Conservation (phyloP, 2,888 invertebrate genomes). For the Microctonus hyperodae region DNA sequence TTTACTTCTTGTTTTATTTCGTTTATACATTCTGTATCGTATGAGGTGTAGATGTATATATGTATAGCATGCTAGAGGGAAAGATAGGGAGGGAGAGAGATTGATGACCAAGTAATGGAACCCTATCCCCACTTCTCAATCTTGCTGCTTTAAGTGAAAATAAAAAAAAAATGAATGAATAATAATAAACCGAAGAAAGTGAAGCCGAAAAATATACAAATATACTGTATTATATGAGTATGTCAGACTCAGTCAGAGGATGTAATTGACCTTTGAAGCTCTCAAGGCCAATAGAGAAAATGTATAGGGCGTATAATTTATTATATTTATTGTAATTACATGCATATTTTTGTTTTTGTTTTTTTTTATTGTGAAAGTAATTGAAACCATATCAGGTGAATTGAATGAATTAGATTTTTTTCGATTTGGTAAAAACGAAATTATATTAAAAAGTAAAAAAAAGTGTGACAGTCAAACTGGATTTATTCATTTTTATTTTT, state of each 20-base stretch:
- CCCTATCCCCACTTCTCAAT: slow-evolving; percentile 38
- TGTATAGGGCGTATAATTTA: no score
- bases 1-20: slow-evolving; percentile 28
- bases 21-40: slow-evolving; percentile 7
- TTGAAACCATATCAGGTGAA: neutral
- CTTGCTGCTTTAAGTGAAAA: slow-evolving; percentile 22
- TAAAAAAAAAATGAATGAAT: neutral
- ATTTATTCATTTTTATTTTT: neutral
- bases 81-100: slow-evolving; percentile 38
- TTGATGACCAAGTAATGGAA: slow-evolving; percentile 53
- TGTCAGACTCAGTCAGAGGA: neutral
- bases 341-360: neutral
- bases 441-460: neutral
- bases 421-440: neutral
- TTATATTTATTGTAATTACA: no score
- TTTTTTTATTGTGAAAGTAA: neutral
- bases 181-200: neutral
- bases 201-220: neutral
- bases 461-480: neutral
- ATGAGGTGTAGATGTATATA: slow-evolving; percentile 12
- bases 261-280: no score
- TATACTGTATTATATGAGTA: neutral
- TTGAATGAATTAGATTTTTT: neutral
- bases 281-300: no score
- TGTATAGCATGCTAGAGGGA: slow-evolving; percentile 13